Conservation (phyloP, 2,113 vertebrate genomes). For the Anolis sagrei region DNA sequence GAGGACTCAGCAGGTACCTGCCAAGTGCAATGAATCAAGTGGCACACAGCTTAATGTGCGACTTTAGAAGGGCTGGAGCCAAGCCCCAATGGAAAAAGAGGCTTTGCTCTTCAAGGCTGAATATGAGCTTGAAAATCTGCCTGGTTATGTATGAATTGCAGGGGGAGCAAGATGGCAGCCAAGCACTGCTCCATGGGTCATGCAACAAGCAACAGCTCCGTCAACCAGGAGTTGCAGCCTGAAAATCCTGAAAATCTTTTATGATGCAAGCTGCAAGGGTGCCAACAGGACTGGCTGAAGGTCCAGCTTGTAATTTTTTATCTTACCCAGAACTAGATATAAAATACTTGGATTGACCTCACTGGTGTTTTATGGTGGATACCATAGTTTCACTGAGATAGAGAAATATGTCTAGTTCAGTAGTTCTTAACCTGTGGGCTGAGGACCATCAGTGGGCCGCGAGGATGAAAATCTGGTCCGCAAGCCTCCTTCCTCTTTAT, state of each 20-base stretch:
- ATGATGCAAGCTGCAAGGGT: not conserved
- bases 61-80: not conserved
- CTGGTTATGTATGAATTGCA: not conserved
- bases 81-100: not conserved
- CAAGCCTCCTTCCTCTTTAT: no score
- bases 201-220: not conserved
- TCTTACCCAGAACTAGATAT: no score
- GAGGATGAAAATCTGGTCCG: no score
- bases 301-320: not conserved
- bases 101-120: not conserved
- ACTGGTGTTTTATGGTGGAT: no score
- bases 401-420: no score
- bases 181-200: not conserved
- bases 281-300: not conserved
- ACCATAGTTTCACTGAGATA: no score
- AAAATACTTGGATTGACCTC: no score
- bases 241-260: not conserved
- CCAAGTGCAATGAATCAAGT: constrained; percentile 17
- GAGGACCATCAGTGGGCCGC: no score
- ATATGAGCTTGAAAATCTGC: not conserved
- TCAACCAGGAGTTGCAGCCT: not conserved
- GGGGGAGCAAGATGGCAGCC: no score
- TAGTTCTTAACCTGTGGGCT: no score
- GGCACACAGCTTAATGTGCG: not conserved
- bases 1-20: not conserved